Evolutionary conservation across 2,113 vertebrate species (phyloP).

Genomic region (Myotis lucifugus): DNA sequence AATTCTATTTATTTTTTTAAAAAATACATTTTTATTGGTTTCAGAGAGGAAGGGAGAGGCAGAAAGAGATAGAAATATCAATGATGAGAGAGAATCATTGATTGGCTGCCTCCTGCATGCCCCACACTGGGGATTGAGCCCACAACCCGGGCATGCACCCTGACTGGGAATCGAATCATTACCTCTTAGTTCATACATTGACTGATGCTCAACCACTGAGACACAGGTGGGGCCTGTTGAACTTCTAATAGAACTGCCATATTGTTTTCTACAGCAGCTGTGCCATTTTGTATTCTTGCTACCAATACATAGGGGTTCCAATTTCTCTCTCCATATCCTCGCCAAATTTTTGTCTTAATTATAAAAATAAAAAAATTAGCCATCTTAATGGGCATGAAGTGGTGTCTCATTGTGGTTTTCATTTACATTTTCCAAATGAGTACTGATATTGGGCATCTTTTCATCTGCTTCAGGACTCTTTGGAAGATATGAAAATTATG

Average conservation of each 20-base stretch:
- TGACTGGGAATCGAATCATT: no score
- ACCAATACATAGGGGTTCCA: background rate
- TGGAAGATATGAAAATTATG: constrained; percentile 4
- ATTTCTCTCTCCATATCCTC: background rate
- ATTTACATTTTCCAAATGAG: constrained; percentile 22
- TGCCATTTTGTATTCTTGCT: background rate
- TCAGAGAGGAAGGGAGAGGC: no score
- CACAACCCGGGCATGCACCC: no score
- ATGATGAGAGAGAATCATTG: no score
- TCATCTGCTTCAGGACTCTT: background rate
- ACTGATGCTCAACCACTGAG: no score
- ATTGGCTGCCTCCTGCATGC: no score
- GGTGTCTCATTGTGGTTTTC: background rate
- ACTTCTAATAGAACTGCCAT: background rate
- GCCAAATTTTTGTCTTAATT: background rate
- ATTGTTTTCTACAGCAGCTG: background rate
- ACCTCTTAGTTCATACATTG: no score
- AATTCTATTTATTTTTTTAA: background rate
- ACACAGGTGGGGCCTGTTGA: no score
- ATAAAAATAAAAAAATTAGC: background rate
- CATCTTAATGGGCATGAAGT: background rate
- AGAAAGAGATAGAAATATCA: no score
- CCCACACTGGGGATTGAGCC: no score
- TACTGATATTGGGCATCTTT: background rate
- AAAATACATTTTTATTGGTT: no score